These are phyloP conservation scores for Oxycera nigricornis DNA, from an alignment of 2,888 invertebrate genomes.

Conservation along the genomic window DNA sequence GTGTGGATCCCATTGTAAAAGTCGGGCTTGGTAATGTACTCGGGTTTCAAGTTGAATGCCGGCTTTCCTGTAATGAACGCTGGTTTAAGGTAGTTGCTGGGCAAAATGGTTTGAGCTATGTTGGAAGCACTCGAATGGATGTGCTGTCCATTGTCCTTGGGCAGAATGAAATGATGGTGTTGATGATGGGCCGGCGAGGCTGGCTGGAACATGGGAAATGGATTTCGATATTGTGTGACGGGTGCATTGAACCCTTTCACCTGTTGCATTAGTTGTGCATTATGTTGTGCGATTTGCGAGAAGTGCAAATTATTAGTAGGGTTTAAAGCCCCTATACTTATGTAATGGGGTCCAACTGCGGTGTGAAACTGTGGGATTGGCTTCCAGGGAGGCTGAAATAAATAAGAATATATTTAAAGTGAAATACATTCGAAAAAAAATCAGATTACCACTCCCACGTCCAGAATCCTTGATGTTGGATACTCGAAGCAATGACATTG, in stretches of 20 bases:
- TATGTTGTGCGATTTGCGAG: conserved; percentile 47
- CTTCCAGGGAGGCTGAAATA: conserved; percentile 42
- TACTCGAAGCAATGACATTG: not conserved
- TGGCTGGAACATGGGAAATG: conserved; percentile 38
- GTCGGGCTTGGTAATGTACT: conserved; percentile 29
- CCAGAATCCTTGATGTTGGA: conserved; percentile 6
- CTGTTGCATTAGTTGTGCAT: conserved; percentile 45
- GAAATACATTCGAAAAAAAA: not conserved
- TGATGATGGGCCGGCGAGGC: not conserved
- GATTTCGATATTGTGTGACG: conserved; percentile 43
- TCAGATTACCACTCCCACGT: conserved; percentile 9
- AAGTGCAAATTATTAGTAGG: conserved; percentile 43
- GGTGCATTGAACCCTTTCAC: conserved; percentile 45
- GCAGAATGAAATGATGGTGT: not conserved
- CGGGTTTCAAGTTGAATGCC: conserved; percentile 41
- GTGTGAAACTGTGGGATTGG: conserved; percentile 29
- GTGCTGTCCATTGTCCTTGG: conserved; percentile 29
- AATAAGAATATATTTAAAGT: not conserved
- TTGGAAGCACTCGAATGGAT: conserved; percentile 43
- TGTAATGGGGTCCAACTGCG: conserved; percentile 37
- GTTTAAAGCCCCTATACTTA: conserved; percentile 44
- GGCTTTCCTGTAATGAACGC: conserved; percentile 38
- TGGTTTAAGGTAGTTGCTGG: conserved; percentile 36
- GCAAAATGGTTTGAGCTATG: conserved; percentile 43
- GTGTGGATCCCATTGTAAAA: conserved; percentile 43